Percentiles rank a stretch among this genome's conserved stretches.
Conservation (phyloP, 2,113 vertebrate genomes). For the Mustela nigripes region DNA sequence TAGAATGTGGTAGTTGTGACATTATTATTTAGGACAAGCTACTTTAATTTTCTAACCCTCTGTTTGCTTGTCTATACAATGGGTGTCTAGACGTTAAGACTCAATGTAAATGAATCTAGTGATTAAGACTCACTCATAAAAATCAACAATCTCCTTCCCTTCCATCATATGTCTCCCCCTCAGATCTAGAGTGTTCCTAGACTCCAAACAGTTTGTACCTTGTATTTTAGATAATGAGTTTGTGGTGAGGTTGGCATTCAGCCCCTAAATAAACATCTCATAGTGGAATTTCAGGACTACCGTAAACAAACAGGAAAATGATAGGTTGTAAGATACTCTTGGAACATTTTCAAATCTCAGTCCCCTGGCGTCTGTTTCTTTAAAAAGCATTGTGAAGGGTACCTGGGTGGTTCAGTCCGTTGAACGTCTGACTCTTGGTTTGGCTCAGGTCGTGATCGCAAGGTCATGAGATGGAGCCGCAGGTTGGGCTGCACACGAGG, state of each 20-base stretch:
- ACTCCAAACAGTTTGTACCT: background rate
- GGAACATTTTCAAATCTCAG: background rate
- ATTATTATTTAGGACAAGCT: background rate
- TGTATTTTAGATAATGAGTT: background rate
- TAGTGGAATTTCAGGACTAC: background rate
- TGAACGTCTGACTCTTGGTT: background rate
- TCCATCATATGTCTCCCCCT: fast-evolving
- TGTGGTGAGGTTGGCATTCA: background rate
- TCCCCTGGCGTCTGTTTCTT: background rate
- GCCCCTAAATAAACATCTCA: background rate
- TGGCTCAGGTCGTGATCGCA: background rate
- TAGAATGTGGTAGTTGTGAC: background rate
- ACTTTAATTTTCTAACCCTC: background rate
- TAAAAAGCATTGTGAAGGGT: fast-evolving
- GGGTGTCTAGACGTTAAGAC: background rate
- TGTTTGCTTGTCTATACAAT: background rate
- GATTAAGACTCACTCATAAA: background rate
- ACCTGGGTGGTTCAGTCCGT: background rate
- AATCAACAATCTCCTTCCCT: fast-evolving
- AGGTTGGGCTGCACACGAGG: background rate
- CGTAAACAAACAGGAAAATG: background rate
- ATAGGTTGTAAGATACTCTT: background rate
- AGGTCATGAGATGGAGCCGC: background rate
- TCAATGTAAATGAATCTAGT: background rate
- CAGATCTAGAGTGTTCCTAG: background rate